A percentile compares a stretch with the other conserved stretches of the same genome.
These are phyloP conservation scores for Odocoileus virginianus DNA, from an alignment of 2,113 vertebrate genomes.

Conservation along the genomic window DNA sequence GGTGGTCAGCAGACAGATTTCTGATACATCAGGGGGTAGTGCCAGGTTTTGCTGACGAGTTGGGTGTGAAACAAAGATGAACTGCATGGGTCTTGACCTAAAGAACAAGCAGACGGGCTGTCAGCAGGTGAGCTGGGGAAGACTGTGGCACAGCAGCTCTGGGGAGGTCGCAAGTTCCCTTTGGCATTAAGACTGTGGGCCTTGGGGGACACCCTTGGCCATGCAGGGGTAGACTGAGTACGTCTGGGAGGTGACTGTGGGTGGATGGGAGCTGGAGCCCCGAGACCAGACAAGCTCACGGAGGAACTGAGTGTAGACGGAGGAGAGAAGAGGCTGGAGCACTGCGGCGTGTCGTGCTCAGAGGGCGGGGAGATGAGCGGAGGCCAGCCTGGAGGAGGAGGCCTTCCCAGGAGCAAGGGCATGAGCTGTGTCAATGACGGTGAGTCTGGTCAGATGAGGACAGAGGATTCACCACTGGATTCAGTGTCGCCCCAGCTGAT, in stretches of 20 bases:
- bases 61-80: not conserved
- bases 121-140: not conserved
- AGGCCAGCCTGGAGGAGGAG: not conserved
- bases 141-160: not conserved
- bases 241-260: not conserved
- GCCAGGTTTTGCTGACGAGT: fast-evolving
- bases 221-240: not conserved
- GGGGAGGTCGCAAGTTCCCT: not conserved
- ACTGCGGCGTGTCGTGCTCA: not conserved
- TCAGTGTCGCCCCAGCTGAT: fast-evolving
- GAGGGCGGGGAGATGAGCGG: not conserved
- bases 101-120: not conserved
- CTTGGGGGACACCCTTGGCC: not conserved
- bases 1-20: not conserved
- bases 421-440: fast-evolving
- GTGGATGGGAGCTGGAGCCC: not conserved
- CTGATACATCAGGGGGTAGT: fast-evolving
- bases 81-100: not conserved
- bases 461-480: fast-evolving
- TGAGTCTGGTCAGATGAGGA: not conserved
- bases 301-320: not conserved
- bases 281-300: fast-evolving
- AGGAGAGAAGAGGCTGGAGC: not conserved
- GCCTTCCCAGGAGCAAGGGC: not conserved
- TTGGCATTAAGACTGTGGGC: not conserved